Evolutionary conservation across 2,797 vertebrate species (phyloP).

Genomic region (Danio kyathit): DNA sequence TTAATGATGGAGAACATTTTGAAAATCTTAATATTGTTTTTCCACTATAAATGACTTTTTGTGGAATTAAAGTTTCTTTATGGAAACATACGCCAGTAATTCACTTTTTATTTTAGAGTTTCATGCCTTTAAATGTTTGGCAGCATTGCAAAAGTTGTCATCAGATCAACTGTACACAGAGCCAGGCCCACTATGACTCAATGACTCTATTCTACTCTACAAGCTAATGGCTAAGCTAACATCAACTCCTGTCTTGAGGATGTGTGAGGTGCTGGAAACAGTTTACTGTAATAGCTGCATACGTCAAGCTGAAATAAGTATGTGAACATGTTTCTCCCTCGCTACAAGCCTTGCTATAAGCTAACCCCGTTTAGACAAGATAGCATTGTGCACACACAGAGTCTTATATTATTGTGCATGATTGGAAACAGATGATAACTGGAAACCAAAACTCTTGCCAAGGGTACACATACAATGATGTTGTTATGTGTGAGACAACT

Average conservation of each 20-base stretch:
- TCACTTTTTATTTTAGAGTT: too few relatives aligned
- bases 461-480: slow-evolving; percentile 12
- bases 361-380: slow-evolving; percentile 25
- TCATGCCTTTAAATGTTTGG: background rate
- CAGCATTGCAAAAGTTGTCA: background rate
- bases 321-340: slow-evolving; percentile 28
- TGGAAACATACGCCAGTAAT: too few relatives aligned
- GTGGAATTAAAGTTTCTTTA: too few relatives aligned
- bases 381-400: slow-evolving; percentile 34
- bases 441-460: slow-evolving; percentile 28
- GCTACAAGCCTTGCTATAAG: slow-evolving; percentile 4
- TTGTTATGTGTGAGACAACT: background rate
- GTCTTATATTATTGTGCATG: background rate
- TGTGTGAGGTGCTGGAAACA: slow-evolving; percentile 32
- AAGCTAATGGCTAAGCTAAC: slow-evolving; percentile 15
- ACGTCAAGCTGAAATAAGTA: slow-evolving; percentile 32
- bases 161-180: background rate
- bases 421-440: slow-evolving; percentile 48
- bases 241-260: slow-evolving; percentile 3
- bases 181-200: background rate
- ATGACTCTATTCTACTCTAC: background rate
- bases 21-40: too few relatives aligned
- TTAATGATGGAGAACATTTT: too few relatives aligned
- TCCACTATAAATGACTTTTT: too few relatives aligned
- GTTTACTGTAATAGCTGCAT: slow-evolving; percentile 37